Evolutionary conservation across 2,113 vertebrate species (phyloP), one percentile per base, ranked within the genome.

Genomic region (Verasper variegatus): DNA sequence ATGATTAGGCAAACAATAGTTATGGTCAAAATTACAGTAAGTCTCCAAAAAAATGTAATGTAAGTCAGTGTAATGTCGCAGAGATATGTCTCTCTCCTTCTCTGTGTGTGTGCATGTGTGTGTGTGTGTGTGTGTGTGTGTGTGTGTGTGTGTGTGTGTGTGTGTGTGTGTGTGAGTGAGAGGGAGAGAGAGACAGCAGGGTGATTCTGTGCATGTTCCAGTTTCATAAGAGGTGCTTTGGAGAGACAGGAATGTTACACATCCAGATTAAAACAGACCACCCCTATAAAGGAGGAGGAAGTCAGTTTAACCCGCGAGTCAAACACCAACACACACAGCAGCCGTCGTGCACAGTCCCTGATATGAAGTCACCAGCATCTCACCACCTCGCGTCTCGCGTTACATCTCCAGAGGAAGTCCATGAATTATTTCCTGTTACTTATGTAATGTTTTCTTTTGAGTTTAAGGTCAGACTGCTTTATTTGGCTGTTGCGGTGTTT

Each of bases 241-340:
- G 24, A 57, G 60, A 69, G 78, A 88, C 72, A 89, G 83, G 91
- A 91, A 91, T 91, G 88, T 81, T 82, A 82, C 90, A 89, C 83
- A 88, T 89, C 78, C 78, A 84, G 73, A 89, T 86, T 89, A 88
- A 84, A 85, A 91, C 76, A 84, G 83, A 89, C 85, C 83, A 91
- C 81, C 87, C 77, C 81, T 85, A 78, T 87, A 83, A 87, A 90
- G 60, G 62, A 52, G 42, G 26, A 83, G 80, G 84, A 82, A 86
- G 86, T 83, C 63, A 67, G 60, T 83, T 84, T 78, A 83, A 80
- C 80, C 60, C 68, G 61, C 17, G 13, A 80, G 70, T 64, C 64
- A 70, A 59, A 81, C 71, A 72, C 74, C 58, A 37, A 42, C 66
- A 56, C 58, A 42, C 66, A 56, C 58, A 51, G 71, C 72, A 73